Evolutionary conservation across 2,797 vertebrate genomes (phyloP).

Genomic region (Syndactyla subalaris): DNA sequence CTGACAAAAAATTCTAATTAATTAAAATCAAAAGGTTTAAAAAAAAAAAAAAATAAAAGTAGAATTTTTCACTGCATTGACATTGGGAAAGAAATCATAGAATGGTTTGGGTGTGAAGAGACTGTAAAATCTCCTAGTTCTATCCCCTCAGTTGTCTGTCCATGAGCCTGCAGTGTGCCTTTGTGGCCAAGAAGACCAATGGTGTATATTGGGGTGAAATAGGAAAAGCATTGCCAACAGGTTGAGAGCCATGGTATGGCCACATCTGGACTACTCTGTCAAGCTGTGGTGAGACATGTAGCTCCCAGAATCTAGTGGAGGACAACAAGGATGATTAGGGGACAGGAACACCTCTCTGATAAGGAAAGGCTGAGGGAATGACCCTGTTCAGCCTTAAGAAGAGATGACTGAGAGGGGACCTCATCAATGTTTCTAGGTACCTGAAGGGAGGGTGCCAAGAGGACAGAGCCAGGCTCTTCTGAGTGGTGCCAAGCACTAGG

Average conservation of each 20-base stretch:
- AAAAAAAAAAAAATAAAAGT: not conserved
- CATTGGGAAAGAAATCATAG: not conserved
- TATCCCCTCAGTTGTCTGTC: too few relatives aligned
- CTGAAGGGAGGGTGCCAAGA: not conserved
- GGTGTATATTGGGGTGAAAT: too few relatives aligned
- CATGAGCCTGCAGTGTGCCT: too few relatives aligned
- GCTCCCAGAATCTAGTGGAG: not conserved
- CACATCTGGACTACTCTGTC: too few relatives aligned
- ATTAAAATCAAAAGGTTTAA: not conserved
- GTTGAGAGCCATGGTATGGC: not conserved
- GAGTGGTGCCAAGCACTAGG: not conserved
- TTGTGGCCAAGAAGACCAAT: too few relatives aligned
- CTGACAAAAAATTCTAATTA: not conserved
- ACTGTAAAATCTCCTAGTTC: not conserved
- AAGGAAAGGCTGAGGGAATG: not conserved
- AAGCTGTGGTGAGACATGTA: not conserved
- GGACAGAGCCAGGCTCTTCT: not conserved
- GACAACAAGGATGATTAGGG: not conserved
- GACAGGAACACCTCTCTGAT: not conserved
- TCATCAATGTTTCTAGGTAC: not conserved
- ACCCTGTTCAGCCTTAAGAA: not conserved
- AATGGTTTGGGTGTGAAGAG: not conserved
- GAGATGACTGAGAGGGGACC: not conserved
- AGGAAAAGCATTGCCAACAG: not conserved
- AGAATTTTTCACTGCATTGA: not conserved